A percentile compares a stretch with the other conserved stretches of the same genome.
phyloP scores from a whole-genome alignment of 2,888 invertebrate species.

The Pseudolycoriella hygida region DNA sequence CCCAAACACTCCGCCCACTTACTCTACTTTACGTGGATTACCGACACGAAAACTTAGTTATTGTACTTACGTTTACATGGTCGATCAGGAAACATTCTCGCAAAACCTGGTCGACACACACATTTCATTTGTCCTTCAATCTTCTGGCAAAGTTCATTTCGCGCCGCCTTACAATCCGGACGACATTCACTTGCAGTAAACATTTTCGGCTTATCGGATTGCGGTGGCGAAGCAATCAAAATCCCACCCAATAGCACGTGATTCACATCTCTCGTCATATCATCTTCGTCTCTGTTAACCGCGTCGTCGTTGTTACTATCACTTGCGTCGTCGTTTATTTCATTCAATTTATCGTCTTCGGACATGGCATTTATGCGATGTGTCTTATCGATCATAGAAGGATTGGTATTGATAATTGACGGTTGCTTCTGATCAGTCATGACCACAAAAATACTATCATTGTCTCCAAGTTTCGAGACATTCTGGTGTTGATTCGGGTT shows the following conservation, averaged over 20 bases:
- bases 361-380: conserved; percentile 4
- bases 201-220: conserved; percentile 17
- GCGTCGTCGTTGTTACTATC: conserved; percentile 31
- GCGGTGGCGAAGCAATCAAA: conserved; percentile 45
- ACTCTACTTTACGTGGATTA: no score
- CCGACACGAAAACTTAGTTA: no score
- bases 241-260: conserved; percentile 51
- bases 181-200: conserved; percentile 35
- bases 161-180: conserved; percentile 60
- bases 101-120: conserved; percentile 70
- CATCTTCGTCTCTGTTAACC: conserved; percentile 42
- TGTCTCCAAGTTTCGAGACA: conserved; percentile 17
- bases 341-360: not conserved
- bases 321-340: conserved; percentile 13
- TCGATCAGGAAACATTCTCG: conserved; percentile 72
- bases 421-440: conserved; percentile 38
- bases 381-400: conserved; percentile 7
- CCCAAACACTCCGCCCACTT: no score
- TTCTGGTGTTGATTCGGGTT: not conserved
- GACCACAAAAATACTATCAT: conserved; percentile 64
- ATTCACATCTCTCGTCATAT: conserved; percentile 41
- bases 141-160: conserved; percentile 60
- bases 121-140: conserved; percentile 53
- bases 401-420: conserved; percentile 10
- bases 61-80: conserved; percentile 68